phyloP scores from a whole-genome alignment of 1,140 invertebrate genomes.

The Augochlora pura region DNA sequence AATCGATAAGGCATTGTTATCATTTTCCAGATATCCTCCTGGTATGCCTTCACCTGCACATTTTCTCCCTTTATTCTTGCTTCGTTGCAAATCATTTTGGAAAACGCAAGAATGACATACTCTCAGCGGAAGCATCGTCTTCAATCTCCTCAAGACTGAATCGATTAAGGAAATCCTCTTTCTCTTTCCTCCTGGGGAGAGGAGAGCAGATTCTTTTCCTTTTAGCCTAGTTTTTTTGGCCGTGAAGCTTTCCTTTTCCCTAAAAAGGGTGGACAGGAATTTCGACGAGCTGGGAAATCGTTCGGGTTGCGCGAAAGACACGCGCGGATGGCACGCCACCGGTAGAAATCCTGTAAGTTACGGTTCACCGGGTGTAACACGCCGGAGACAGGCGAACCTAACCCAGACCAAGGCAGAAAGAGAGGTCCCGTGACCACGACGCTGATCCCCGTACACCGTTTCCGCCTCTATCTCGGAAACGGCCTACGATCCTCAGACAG shows the following conservation, averaged over 20 bases:
- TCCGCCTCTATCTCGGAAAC: constrained; percentile 4
- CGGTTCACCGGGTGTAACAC: constrained; percentile 21
- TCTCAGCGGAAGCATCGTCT: neutral
- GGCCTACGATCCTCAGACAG: neutral
- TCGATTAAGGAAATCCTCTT: neutral
- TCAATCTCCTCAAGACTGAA: neutral
- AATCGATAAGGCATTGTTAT: no score
- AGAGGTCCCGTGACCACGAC: constrained; percentile 4
- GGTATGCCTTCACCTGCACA: no score
- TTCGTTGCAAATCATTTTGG: no score
- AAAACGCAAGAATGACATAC: no score
- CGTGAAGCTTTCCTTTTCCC: neutral
- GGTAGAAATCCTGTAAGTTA: constrained; percentile 22
- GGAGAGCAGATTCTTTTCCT: neutral
- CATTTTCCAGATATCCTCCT: no score
- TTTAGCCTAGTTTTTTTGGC: neutral
- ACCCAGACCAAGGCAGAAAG: neutral
- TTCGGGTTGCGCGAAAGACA: neutral
- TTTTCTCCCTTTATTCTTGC: no score
- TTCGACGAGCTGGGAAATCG: neutral
- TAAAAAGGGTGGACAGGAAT: neutral
- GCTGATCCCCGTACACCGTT: constrained; percentile 26
- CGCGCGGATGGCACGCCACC: neutral
- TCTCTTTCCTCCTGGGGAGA: neutral
- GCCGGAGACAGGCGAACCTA: neutral